Conservation (phyloP, 2,888 invertebrate species). For the Busseola fusca region DNA sequence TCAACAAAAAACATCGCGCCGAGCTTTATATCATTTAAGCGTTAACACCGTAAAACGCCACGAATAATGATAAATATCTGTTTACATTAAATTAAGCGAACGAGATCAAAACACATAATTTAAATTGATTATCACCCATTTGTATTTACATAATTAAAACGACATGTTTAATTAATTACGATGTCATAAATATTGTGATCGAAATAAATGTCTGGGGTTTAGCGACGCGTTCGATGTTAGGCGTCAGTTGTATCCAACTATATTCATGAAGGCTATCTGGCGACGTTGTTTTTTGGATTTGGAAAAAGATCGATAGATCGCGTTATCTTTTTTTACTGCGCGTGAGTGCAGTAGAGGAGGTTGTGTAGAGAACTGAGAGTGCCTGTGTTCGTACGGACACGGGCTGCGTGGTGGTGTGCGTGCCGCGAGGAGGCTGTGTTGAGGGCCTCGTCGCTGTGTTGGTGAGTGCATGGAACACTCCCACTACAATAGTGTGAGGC, state of each 20-base stretch:
- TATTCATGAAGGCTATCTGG: slow-evolving; percentile 78
- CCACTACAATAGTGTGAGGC: slow-evolving; percentile 80
- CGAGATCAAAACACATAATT: slow-evolving; percentile 84
- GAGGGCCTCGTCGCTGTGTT: slow-evolving; percentile 78
- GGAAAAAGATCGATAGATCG: slow-evolving; percentile 88
- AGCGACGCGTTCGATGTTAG: slow-evolving; percentile 82
- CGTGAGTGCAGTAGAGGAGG: slow-evolving; percentile 89
- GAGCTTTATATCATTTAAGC: slow-evolving; percentile 67
- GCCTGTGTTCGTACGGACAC: slow-evolving; percentile 85
- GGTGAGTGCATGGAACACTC: slow-evolving; percentile 85
- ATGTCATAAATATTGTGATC: slow-evolving; percentile 84
- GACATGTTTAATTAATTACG: slow-evolving; percentile 87
- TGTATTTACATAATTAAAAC: slow-evolving; percentile 87
- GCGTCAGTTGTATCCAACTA: slow-evolving; percentile 84
- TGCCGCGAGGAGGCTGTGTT: slow-evolving; percentile 78
- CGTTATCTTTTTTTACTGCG: slow-evolving; percentile 88
- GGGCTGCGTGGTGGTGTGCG: slow-evolving; percentile 78
- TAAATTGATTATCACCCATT: slow-evolving; percentile 86
- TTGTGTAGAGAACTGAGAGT: slow-evolving; percentile 88
- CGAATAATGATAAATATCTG: slow-evolving; percentile 83
- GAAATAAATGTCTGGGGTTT: slow-evolving; percentile 74
- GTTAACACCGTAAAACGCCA: slow-evolving; percentile 82
- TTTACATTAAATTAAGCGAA: slow-evolving; percentile 86
- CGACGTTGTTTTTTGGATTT: slow-evolving; percentile 82
- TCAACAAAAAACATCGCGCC: slow-evolving; percentile 72